Evolutionary conservation across 2,797 vertebrate species (phyloP), one percentile per base, ranked within the genome.

Genomic region (Phrynocephalus forsythii): DNA sequence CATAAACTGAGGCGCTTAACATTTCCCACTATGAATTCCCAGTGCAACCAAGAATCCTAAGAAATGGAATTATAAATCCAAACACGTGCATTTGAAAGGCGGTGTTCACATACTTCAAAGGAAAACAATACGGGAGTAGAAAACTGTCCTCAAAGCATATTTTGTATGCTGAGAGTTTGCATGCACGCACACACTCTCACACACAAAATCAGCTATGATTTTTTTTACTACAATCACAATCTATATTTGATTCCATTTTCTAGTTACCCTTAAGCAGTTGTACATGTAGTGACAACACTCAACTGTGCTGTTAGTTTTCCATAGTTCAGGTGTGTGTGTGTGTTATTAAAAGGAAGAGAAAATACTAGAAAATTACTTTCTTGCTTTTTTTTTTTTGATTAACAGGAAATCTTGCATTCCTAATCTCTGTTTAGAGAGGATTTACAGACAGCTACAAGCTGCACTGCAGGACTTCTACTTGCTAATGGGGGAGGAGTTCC

Each of bases 11-110:
- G 85, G 56, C 85, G 85, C 73, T 92, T 92, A 91, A 90, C 90
- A 90, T 86, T 77, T 26, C 72, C 20, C 44, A 15, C 26, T 79
- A 1, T 79, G 82, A 93, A 94, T 95, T 95, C 89, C 78, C 91
- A 69, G 86, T 84, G 83, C 79, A 92, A 44, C 79, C 52, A n/a
- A 88, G 89, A 90, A 78, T 93, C 94, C 91, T 93, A 94, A 92
- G 87, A 94, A 89, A 82, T 85, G 93, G 89, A 94, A 92, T 92
- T 91, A 76, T 24, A 88, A 52, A 91, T 83, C 79, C 87, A 89
- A 92, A 84, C 93, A 88, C 82, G 89, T 83, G 5, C 69, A 30
- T 86, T 92, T 92, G 87, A 4, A 71, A 56, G 82, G 84, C 30
- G 24, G 79, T 92, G 67, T 90, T 94, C 89, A 83, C 85, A 63